These are phyloP conservation scores for Belonocnema kinseyi DNA, from an alignment of 1,140 invertebrate species.

Conservation along the genomic window DNA sequence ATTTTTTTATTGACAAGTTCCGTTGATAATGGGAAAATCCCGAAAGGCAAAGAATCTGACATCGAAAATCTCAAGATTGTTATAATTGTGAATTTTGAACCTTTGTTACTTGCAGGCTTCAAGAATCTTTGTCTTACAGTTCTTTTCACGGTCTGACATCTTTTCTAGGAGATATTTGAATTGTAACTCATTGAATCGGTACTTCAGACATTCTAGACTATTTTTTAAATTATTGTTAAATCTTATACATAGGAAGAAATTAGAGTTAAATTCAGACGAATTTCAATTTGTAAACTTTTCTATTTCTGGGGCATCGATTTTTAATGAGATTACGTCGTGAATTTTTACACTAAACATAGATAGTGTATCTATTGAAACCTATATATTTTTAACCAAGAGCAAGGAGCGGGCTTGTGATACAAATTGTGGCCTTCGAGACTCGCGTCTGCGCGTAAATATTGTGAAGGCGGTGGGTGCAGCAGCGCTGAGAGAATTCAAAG, in stretches of 20 bases:
- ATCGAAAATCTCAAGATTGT: not conserved
- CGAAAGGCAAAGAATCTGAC: not conserved
- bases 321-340: not conserved
- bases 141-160: not conserved
- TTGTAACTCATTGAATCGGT: no score
- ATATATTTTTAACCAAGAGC: slow-evolving; percentile 44
- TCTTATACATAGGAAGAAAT: no score
- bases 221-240: no score
- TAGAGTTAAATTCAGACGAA: no score
- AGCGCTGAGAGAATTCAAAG: not conserved
- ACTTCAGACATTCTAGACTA: no score
- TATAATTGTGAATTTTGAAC: not conserved
- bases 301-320: no score
- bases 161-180: not conserved
- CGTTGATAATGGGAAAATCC: not conserved
- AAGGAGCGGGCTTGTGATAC: slow-evolving; percentile 35
- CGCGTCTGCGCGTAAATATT: slow-evolving; percentile 9
- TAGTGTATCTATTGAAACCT: not conserved
- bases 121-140: not conserved
- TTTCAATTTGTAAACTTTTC: no score
- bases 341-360: slow-evolving; percentile 34
- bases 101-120: not conserved
- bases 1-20: not conserved
- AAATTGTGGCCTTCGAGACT: slow-evolving; percentile 27
- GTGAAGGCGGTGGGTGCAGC: not conserved